Base-by-base conservation (phyloP, 2,888 invertebrate species). In the Prionchulus punctatus region DNA sequence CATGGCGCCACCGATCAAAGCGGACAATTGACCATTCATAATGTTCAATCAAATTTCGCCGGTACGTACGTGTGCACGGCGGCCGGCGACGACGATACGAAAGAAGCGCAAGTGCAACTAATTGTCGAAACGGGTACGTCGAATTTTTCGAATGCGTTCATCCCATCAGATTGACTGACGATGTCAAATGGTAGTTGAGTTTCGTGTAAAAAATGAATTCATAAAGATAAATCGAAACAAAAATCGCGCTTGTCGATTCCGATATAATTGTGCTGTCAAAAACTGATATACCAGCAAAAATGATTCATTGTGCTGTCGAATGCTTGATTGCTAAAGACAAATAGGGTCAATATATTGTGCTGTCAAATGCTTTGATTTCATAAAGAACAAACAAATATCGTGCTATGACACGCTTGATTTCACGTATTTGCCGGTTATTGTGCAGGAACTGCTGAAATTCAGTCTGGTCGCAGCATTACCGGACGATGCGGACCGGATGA, bases 401-500 rank as follows among this genome's bases (percentile, higher is more conserved):
- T n/a, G n/a, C n/a, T n/a, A n/a, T n/a, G 36, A 18, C 36, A 12
- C 18, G 36, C 18, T 36, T 36, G 36, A 36, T 36, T 36, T 36
- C n/a, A n/a, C n/a, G n/a, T 36, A 36, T 36, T 36, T 12, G 7
- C 36, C 36, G 36, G 36, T 12, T 36, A 18, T 36, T 36, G 36
- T 36, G 36, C 36, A 36, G 7, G 18, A 36, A 12, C 18, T 18
- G 12, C 12, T 18, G 36, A 36, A 36, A 36, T 7, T 36, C 12
- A 18, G 36, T 18, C 36, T 36, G 55, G 25, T 12, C 23, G 52
- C 18, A 12, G 55, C n/a, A 26, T 18, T 45, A 49, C 58, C 27
- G 43, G 27, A 30, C 25, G 50, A 25, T 85, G 84, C 64, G 75
- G 73, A 47, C 72, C 77, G 42, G 75, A 82, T 58, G 81, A 90